Evolutionary conservation across 2,113 vertebrate genomes (phyloP).

Genomic region (Sialia sialis): DNA sequence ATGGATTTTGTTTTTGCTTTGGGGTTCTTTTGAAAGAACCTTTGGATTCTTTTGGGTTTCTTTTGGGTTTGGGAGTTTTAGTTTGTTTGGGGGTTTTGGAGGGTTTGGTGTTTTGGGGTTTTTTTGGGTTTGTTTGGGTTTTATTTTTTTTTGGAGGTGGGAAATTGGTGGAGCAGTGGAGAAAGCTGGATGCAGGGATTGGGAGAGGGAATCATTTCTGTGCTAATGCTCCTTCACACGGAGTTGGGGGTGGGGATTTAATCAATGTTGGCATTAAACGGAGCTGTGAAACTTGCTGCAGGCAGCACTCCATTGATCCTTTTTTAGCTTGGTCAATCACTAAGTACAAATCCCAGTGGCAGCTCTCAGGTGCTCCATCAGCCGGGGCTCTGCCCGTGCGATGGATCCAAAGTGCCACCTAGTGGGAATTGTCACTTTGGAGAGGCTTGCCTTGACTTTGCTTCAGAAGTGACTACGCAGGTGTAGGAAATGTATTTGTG

Average conservation of each 20-base stretch:
- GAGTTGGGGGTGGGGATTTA: background rate
- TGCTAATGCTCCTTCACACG: background rate
- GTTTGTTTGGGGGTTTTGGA: background rate
- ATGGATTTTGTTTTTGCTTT: background rate
- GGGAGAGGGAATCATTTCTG: background rate
- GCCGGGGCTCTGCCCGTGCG: background rate
- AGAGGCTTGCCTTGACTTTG: background rate
- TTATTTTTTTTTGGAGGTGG: background rate
- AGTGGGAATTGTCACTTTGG: background rate
- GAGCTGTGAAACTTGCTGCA: slow-evolving; percentile 20
- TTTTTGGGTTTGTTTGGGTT: background rate
- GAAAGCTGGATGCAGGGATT: background rate
- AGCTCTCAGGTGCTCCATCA: background rate
- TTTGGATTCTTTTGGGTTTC: background rate
- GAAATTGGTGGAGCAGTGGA: background rate
- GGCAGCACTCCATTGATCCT: background rate
- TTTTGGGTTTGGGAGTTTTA: background rate
- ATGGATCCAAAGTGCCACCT: slow-evolving; percentile 59
- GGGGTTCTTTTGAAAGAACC: too few species aligned
- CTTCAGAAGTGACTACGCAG: background rate
- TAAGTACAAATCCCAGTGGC: background rate
- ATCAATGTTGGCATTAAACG: slow-evolving; percentile 1
- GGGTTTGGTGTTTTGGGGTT: background rate
- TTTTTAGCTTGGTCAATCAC: slow-evolving; percentile 18
- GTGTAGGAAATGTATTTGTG: background rate